Percentiles rank a stretch among this genome's conserved stretches.
Evolutionary conservation across 2,113 vertebrate genomes (phyloP).

Genomic region (Centropus bengalensis): DNA sequence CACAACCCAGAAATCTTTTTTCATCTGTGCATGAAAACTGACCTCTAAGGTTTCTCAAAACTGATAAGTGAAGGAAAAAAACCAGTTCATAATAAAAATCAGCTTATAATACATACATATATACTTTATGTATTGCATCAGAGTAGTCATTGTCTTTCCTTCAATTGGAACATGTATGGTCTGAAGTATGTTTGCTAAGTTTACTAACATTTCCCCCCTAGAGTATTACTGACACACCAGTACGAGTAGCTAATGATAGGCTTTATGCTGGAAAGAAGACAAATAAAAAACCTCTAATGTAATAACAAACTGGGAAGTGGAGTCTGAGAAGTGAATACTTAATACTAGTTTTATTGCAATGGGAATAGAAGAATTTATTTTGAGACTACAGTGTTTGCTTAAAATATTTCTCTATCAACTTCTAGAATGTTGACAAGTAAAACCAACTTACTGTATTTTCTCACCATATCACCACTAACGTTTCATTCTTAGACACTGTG

Average conservation of each 20-base stretch:
- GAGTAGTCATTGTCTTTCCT: not conserved
- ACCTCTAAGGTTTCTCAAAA: not conserved
- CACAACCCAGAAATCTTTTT: not conserved
- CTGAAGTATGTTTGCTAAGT: not conserved
- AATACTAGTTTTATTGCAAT: not conserved
- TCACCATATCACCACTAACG: not conserved
- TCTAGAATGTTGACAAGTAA: not conserved
- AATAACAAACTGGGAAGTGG: not conserved
- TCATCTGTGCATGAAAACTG: not conserved
- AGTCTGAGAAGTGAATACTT: not conserved
- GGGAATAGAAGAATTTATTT: not conserved
- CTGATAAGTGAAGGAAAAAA: not conserved
- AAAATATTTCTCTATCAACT: not conserved
- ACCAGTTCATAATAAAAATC: not conserved
- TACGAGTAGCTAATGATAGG: not conserved
- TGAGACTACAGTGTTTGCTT: not conserved
- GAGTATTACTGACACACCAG: not conserved
- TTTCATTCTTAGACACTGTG: not conserved
- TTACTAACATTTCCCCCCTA: not conserved
- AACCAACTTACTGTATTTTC: not conserved
- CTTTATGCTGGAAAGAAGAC: not conserved
- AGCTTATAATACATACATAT: not conserved
- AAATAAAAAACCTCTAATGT: not conserved
- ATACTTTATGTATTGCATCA: not conserved
- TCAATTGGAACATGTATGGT: not conserved